Base-by-base conservation (phyloP, 2,888 invertebrate genomes). In the Netelia virgata region DNA sequence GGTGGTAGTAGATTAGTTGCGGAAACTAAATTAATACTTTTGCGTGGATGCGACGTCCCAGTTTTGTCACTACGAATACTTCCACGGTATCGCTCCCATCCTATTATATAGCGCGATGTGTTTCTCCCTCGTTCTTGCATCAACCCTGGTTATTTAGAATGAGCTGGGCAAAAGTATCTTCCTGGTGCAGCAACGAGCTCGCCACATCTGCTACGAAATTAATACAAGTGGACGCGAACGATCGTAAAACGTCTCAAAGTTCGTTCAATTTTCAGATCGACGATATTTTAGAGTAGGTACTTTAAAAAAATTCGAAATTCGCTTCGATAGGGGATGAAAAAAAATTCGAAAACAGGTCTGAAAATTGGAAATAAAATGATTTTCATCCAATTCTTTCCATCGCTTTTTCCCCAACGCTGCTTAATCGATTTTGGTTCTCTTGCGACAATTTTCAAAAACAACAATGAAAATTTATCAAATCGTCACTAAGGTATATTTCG, bases 11-110 rank as follows among this genome's bases (percentile, higher is more conserved):
- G 50, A 64, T 66, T 83, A 69, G 82, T 74, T 83, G 88, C 82
- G 77, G 88, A 57, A 86, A 88, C 86, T 88, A 87, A 90, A 89
- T 90, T 88, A 87, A 88, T 87, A 86, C 88, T 85, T 87, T 85
- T 87, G 87, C 82, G 16, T 18, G 88, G 87, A 88, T 88, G 85
- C 78, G 87, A 86, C 69, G 88, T 89, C 87, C 88, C 77, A 88
- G 88, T 89, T 90, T 87, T 86, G 74, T 59, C 83, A 89, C 80
- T 86, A 88, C 86, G 36, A 85, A 84, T 84, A 86, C 88, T 84
- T 86, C 84, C 77, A 86, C 73, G 80, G 59, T 77, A 70, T 66
- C 63, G 47, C 55, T 55, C n/a, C 66, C 81, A 82, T 72, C 80
- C 64, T 16, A 75, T 76, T 80, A 75, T 50, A 28, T 10, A 72